Evolutionary conservation across 1,140 invertebrate genomes (phyloP), one percentile per base, ranked within the genome.

Genomic region (Luehdorfia chinensis): DNA sequence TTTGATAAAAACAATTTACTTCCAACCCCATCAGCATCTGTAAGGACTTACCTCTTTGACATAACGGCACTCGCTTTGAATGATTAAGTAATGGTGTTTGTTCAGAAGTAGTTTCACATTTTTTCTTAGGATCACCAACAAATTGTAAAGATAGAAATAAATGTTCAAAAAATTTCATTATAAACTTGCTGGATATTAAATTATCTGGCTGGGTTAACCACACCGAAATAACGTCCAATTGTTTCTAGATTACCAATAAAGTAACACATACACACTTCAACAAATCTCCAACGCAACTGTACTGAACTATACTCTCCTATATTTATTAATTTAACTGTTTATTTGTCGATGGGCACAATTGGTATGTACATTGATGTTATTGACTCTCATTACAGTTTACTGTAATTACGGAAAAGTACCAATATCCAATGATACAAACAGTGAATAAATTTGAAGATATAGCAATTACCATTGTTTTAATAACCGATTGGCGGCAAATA

Each of bases 371-470:
- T 21, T 9, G 13, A 41, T 33, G 46, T 56, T 47, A 9, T 15
- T 25, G 48, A 49, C 39, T 25, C 25, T 13, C 34, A 27, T 37
- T 39, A 59, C 46, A 56, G 1, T 27, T 27, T n/a, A 27, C n/a
- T n/a, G 23, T 51, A 33, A 44, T 53, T 28, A 47, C 41, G 63
- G 63, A 66, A 66, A 66, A 66, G 19, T 66, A 62, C 63, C 46
- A n/a, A n/a, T 50, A 44, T 25, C 46, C 46, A n/a, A 28, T 56
- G 46, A 28, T 5, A 37, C 11, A 14, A 39, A 27, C 15, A 25
- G 21, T 14, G 27, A 41, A 41, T 13, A 41, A 39, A 39, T 2
- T 8, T 23, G 32, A 37, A 48, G 36, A 36, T 23, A 14, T 13
- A 34, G 27, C 46, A 28, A 36, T n/a, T n/a, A n/a, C n/a, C n/a